Conservation (phyloP, 2,888 invertebrate genomes). For the Sericinus montela region DNA sequence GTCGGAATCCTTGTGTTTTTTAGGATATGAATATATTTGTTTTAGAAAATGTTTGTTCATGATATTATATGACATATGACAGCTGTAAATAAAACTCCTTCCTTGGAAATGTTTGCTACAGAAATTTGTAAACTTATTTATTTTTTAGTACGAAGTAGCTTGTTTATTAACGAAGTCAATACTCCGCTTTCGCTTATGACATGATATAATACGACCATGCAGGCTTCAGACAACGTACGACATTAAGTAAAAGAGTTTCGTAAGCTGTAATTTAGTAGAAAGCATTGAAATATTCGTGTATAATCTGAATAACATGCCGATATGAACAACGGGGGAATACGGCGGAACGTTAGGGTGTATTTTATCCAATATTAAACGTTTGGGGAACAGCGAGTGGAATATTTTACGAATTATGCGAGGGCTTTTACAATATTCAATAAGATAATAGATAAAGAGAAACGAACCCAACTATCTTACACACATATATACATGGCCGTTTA, state of each 20-base stretch:
- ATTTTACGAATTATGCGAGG: constrained; percentile 68
- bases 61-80: too few species aligned
- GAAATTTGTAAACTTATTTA: too few species aligned
- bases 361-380: constrained; percentile 79
- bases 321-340: constrained; percentile 78
- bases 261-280: constrained; percentile 78
- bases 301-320: constrained; percentile 79
- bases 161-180: too few species aligned
- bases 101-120: too few species aligned
- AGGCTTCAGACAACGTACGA: constrained; percentile 47
- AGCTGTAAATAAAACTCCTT: too few species aligned
- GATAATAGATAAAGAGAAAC: constrained; percentile 46
- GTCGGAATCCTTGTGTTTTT: too few species aligned
- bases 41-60: too few species aligned
- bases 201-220: constrained; percentile 32
- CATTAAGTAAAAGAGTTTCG: constrained; percentile 73
- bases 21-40: too few species aligned
- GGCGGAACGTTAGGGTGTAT: constrained; percentile 66
- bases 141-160: too few species aligned
- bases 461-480: constrained; percentile 10
- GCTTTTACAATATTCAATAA: constrained; percentile 70
- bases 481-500: not conserved
- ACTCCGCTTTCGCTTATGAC: constrained; percentile 34
- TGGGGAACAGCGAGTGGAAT: constrained; percentile 64
- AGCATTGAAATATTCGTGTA: constrained; percentile 80